These are phyloP conservation scores for Sorex araneus DNA, from an alignment of 2,113 vertebrate genomes.

Conservation along the genomic window DNA sequence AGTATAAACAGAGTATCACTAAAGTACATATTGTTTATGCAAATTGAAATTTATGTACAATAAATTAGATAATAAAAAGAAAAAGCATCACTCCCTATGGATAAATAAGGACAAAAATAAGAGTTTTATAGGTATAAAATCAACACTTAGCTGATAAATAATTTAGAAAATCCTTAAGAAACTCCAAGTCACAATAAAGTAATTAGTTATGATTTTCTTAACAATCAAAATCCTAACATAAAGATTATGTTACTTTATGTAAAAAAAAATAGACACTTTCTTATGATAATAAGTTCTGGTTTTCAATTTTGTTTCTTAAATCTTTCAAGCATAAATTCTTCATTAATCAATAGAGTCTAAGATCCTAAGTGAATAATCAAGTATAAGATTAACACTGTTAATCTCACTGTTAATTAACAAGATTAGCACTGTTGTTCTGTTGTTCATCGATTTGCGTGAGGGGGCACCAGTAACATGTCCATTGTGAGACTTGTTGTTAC, in stretches of 20 bases:
- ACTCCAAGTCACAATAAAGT: no score
- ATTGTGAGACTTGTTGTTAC: no score
- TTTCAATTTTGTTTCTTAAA: slow-evolving; percentile 44
- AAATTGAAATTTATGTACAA: slow-evolving; percentile 46
- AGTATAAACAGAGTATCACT: slow-evolving; percentile 49
- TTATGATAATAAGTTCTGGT: background rate
- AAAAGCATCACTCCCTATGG: slow-evolving; percentile 19
- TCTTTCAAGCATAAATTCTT: slow-evolving; percentile 8
- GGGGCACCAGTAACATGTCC: no score
- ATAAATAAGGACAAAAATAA: background rate
- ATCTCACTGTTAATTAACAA: no score
- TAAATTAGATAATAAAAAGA: slow-evolving; percentile 57
- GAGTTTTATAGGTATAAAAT: background rate
- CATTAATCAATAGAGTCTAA: background rate
- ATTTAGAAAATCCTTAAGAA: background rate
- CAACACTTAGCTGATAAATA: slow-evolving; percentile 12
- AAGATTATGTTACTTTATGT: no score
- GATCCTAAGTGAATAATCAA: background rate
- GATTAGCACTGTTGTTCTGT: no score
- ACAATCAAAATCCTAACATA: no score
- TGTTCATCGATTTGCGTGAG: no score
- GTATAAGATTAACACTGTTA: no score
- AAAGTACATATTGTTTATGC: slow-evolving; percentile 16
- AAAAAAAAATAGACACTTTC: no score
- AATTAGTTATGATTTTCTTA: no score